These are phyloP conservation scores for Uropsilus gracilis DNA, from an alignment of 2,113 vertebrate genomes.

Conservation along the genomic window DNA sequence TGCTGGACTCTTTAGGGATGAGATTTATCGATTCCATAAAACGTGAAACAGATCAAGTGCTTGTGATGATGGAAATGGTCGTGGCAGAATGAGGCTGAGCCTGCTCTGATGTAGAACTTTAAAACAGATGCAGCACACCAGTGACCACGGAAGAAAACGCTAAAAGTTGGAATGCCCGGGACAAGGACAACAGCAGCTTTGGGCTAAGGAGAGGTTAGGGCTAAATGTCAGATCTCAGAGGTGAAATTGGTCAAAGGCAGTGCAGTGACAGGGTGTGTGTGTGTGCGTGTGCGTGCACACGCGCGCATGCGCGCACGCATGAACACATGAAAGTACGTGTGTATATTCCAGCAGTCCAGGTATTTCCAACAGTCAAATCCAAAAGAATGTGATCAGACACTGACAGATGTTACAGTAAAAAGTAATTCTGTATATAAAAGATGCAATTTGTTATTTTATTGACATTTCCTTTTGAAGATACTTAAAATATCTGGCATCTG, in stretches of 20 bases:
- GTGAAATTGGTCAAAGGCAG: slow-evolving; percentile 46
- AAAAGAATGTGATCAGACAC: neutral
- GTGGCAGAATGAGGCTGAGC: slow-evolving; percentile 90
- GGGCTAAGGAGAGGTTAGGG: slow-evolving; percentile 59
- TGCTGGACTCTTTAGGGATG: slow-evolving; percentile 89
- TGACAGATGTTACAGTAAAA: neutral
- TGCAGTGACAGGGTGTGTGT: neutral
- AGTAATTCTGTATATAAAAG: slow-evolving; percentile 32
- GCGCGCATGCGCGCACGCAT: too few relatives aligned
- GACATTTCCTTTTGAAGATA: slow-evolving; percentile 33
- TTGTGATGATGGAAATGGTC: slow-evolving; percentile 87
- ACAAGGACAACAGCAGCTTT: slow-evolving; percentile 57
- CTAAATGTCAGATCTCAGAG: slow-evolving; percentile 65
- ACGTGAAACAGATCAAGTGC: slow-evolving; percentile 89
- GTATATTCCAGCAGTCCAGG: neutral
- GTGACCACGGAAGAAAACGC: slow-evolving; percentile 75
- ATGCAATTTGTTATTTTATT: neutral
- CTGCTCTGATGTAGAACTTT: slow-evolving; percentile 75
- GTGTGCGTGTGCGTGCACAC: neutral
- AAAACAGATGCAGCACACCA: slow-evolving; percentile 75
- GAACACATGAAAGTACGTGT: too few relatives aligned
- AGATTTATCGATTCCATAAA: slow-evolving; percentile 90
- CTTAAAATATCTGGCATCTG: neutral
- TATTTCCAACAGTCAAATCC: neutral
- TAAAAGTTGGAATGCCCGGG: slow-evolving; percentile 59